phyloP scores from a whole-genome alignment of 2,113 vertebrate species.

The Gracilinanus agilis region DNA sequence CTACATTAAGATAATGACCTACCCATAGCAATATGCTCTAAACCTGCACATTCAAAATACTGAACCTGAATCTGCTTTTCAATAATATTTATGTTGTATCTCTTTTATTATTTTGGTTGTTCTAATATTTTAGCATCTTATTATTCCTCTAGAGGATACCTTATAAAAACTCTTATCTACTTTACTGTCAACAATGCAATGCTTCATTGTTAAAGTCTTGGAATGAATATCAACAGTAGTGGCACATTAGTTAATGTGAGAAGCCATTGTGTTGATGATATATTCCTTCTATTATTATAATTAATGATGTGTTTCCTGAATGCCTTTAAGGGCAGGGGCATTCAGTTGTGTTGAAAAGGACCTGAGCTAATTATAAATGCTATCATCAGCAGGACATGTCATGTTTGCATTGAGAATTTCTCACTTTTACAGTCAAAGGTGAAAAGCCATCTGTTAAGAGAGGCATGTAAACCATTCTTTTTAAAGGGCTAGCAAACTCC shows the following conservation, averaged over 20 bases:
- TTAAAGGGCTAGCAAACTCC: conserved; percentile 19
- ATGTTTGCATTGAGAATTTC: background rate
- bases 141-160: conserved; percentile 13
- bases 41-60: conserved; percentile 14
- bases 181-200: background rate
- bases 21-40: background rate
- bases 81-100: background rate
- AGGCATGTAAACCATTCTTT: background rate
- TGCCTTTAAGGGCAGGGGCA: conserved; percentile 43
- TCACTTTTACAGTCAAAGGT: conserved; percentile 42
- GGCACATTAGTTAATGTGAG: conserved; percentile 44
- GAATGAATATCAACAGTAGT: background rate
- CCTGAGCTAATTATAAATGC: conserved; percentile 39
- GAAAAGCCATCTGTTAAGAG: conserved; percentile 42
- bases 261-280: conserved; percentile 43
- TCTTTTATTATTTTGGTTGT: background rate
- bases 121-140: conserved; percentile 22
- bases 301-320: conserved; percentile 45
- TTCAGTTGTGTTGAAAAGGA: background rate
- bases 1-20: background rate
- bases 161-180: background rate
- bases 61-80: conserved; percentile 16
- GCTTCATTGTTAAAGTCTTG: conserved; percentile 17
- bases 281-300: background rate
- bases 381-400: background rate